Evolutionary conservation across 2,888 invertebrate species (phyloP).

Genomic region (Trissolcus brochymenae): DNA sequence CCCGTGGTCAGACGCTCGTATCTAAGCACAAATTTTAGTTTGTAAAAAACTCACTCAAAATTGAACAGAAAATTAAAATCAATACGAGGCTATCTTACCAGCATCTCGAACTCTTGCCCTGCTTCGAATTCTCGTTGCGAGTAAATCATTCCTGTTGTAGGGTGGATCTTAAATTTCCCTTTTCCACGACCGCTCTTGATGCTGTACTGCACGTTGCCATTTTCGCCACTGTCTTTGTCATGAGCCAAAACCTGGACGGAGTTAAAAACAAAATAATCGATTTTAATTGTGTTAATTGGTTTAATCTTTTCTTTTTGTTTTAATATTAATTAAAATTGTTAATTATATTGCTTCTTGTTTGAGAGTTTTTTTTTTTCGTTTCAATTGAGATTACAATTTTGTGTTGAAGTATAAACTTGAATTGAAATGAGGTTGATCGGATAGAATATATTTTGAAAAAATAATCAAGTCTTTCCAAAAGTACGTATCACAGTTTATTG

Average conservation of each 20-base stretch:
- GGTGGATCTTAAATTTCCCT: conserved; percentile 89
- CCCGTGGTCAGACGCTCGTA: conserved; percentile 90
- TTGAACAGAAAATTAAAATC: conserved; percentile 1
- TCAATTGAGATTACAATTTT: too few species aligned
- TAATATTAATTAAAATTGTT: too few species aligned
- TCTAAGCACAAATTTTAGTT: conserved; percentile 75
- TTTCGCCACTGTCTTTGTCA: conserved; percentile 88
- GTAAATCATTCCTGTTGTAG: conserved; percentile 88
- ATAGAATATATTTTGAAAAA: too few species aligned
- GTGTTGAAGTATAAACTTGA: too few species aligned
- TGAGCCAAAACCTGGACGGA: conserved; percentile 84
- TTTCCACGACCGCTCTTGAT: conserved; percentile 87
- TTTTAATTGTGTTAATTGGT: too few species aligned
- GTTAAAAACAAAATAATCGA: conserved; percentile 8
- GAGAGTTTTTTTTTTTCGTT: too few species aligned
- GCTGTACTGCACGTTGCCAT: conserved; percentile 89
- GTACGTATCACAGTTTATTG: too few species aligned
- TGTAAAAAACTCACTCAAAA: background rate
- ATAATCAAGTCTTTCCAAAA: too few species aligned
- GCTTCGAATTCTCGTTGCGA: conserved; percentile 84
- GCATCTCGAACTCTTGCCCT: conserved; percentile 82
- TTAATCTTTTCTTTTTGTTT: too few species aligned
- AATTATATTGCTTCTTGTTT: too few species aligned
- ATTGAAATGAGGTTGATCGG: too few species aligned
- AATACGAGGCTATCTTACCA: conserved; percentile 78